Base-by-base conservation (phyloP, 2,888 invertebrate genomes). In the Drosophila monieri region DNA sequence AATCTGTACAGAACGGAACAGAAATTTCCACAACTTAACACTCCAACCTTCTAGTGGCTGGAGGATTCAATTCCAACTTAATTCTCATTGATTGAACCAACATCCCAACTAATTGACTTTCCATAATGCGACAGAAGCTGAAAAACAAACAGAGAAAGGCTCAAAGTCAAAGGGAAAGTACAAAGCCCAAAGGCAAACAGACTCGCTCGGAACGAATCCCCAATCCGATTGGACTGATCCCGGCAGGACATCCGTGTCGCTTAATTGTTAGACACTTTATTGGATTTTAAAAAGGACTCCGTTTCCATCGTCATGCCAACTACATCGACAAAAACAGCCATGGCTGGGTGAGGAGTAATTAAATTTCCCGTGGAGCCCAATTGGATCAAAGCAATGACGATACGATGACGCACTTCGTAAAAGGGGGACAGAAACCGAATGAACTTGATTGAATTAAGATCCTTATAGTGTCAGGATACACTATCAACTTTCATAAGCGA, bases 261-360 rank as follows among this genome's bases (percentile, higher is more conserved):
- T 88, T 88, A 86, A 86, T 88, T 86, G 86, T 85, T 59, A 52
- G 85, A 83, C 87, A 85, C 85, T 87, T 88, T 87, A 87, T 87
- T 88, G 88, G 88, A 87, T 88, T 87, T 87, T 87, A 87, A 87
- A 87, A 88, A 87, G 80, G 68, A 64, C 57, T 15, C 14, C 21
- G 52, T 37, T 68, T 49, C 69, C 61, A 68, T 67, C 55, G 64
- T 44, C 72, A 73, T 58, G 60, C 47, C 67, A 61, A 57, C 65
- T 57, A 48, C 61, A 54, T 47, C 41, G 59, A 48, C 30, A 46
- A 54, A 39, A 62, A 53, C 60, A 62, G 47, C 27, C 56, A 30
- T 44, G 61, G 35, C 47, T 58, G 56, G 66, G 21, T 23, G 4
- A 23, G 21, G 71, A 74, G 80, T 87, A 87, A 87, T 87, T 87